Evolutionary conservation across 2,113 vertebrate genomes (phyloP), one percentile per base, ranked within the genome.

Genomic region (Hemiscyllium ocellatum): DNA sequence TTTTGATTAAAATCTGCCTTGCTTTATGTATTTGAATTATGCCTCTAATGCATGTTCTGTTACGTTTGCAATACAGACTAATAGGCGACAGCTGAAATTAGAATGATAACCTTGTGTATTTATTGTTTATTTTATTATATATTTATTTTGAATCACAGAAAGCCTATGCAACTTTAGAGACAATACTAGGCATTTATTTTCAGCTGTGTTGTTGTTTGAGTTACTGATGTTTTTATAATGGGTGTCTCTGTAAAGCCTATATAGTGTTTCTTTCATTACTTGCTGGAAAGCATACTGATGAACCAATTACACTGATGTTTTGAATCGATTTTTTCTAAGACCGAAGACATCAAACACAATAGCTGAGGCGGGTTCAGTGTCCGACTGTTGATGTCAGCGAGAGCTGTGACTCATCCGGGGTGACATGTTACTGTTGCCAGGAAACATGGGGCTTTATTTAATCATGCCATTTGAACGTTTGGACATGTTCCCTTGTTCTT

Each of bases 371-470:
- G 19, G 50, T n/a, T 91, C 17, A 17, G 56, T 91, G 12, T 61
- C 15, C n/a, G 61, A 56, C 89, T n/a, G 5, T 65, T n/a, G 29
- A 66, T 65, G 15, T 65, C 56, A 91, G 52, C 56, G 65, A 33
- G 89, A 66, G 65, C 89, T 91, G 56, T 90, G 89, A 91, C 4
- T 91, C 89, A 91, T 20, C 56, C 5, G 56, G 1, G 33, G 33
- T 91, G 29, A 91, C 17, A 19, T n/a, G 33, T 37, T 37, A 37
- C 6, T n/a, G 24, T 91, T 91, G 61, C 61, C 89, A 65, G 89
- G 78, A 65, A 91, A n/a, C 89, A 66, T 4, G 56, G 29, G 29
- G 89, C 89, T 29, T n/a, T 91, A 91, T 91, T 89, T 91, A 91
- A 91, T 91, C 29, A 91, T 65, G 33, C 56, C 56, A n/a, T n/a